Evolutionary conservation across 2,888 invertebrate genomes (phyloP).

Genomic region (Bhutanitis thaidina): DNA sequence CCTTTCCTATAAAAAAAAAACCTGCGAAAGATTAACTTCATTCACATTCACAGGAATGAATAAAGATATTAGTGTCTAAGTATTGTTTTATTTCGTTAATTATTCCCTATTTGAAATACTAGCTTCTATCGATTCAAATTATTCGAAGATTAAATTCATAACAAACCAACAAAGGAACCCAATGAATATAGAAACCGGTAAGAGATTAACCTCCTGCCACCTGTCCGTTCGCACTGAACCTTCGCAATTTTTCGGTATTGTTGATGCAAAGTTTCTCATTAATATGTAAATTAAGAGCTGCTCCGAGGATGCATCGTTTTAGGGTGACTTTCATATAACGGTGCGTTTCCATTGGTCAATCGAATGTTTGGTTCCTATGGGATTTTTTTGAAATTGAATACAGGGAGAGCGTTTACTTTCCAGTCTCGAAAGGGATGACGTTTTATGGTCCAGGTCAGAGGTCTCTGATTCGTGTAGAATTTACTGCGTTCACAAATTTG

Average conservation of each 20-base stretch:
- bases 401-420: not conserved
- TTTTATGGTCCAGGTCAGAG: not conserved
- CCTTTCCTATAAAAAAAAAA: too few species aligned
- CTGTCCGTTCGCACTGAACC: slow-evolving; percentile 68
- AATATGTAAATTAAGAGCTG: slow-evolving; percentile 77
- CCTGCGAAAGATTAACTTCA: too few species aligned
- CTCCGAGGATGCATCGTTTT: slow-evolving; percentile 56
- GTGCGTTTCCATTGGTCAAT: slow-evolving; percentile 28
- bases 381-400: slow-evolving; percentile 4
- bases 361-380: slow-evolving; percentile 6
- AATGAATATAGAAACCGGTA: slow-evolving; percentile 14
- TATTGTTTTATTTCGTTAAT: too few species aligned
- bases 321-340: slow-evolving; percentile 60
- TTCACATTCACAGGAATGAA: too few species aligned
- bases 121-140: too few species aligned
- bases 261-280: slow-evolving; percentile 75
- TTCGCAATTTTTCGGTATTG: slow-evolving; percentile 67
- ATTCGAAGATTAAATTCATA: slow-evolving; percentile 10
- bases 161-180: slow-evolving; percentile 5
- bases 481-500: too few species aligned
- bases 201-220: slow-evolving; percentile 40
- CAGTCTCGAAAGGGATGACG: not conserved
- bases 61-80: too few species aligned
- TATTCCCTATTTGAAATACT: too few species aligned
- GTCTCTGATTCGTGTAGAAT: not conserved